These are phyloP conservation scores for Amphiprion ocellaris DNA, from an alignment of 2,113 vertebrate genomes.

Conservation along the genomic window DNA sequence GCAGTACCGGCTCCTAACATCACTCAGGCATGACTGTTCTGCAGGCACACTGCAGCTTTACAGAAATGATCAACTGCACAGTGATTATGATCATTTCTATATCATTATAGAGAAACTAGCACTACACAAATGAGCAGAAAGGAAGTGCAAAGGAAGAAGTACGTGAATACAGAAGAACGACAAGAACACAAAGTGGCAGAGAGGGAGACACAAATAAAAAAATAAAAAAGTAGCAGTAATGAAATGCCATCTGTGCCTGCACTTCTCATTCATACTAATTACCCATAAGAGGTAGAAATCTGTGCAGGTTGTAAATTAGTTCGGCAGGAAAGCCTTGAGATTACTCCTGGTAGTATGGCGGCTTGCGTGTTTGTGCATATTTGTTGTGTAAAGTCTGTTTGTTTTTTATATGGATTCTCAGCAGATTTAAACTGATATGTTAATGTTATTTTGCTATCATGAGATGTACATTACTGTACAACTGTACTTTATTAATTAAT, in stretches of 20 bases:
- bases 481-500: not conserved
- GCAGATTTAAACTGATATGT: not conserved
- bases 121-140: not conserved
- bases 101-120: not conserved
- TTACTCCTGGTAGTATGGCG: not conserved
- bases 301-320: not conserved
- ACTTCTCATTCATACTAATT: constrained; percentile 29
- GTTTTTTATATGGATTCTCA: not conserved
- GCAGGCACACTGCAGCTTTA: constrained; percentile 71
- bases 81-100: not conserved
- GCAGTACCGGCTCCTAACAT: constrained; percentile 60
- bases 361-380: not conserved
- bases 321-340: not conserved
- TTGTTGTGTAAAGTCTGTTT: not conserved
- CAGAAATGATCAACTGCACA: constrained; percentile 43
- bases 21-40: constrained; percentile 74
- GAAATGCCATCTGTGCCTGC: constrained; percentile 35
- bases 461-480: not conserved
- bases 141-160: not conserved
- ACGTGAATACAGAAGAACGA: not conserved
- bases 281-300: constrained; percentile 16
- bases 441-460: too few species aligned
- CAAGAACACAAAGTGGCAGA: not conserved
- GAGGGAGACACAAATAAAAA: constrained; percentile 2
- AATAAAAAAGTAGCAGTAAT: constrained; percentile 4